Evolutionary conservation across 2,888 invertebrate species (phyloP), one percentile per base, ranked within the genome.

Genomic region (Gandaritis pyraliata): DNA sequence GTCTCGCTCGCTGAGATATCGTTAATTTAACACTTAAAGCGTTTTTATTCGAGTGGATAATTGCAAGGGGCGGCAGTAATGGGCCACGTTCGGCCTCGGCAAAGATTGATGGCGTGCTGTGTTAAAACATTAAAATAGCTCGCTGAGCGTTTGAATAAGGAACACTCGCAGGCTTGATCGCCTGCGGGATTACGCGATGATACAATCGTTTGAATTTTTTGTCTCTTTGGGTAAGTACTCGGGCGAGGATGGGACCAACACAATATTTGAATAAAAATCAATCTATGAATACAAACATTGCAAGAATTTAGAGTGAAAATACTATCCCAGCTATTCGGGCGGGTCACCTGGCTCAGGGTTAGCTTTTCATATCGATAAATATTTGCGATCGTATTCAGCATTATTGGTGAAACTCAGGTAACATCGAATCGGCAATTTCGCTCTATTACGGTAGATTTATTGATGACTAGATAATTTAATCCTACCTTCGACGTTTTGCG

Each of bases 21-120:
- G 89, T 89, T 90, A 88, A 90, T 88, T 90, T 89, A 90, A 90
- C 90, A 89, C 88, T 89, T 89, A 88, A 88, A 89, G 87, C 86
- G 89, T 90, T 90, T 90, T 89, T 90, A 90, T 90, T 88, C 89
- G 85, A 85, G 86, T 87, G 87, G 87, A 90, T 90, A 88, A 90
- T 90, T 88, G 88, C 88, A 83, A 84, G 83, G 83, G 87, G 88
- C 77, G 85, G 78, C 78, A 76, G 81, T 89, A 89, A 89, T 84
- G 88, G 84, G 77, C 78, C 84, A 85, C 86, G 89, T 85, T 86
- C 84, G 81, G 82, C 81, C 85, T 80, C 80, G 75, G 82, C 81
- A 73, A 87, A 89, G 90, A 90, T 90, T 90, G 90, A 90, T 90
- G 86, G 85, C 79, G 83, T 83, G 83, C 86, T 82, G 83, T 82